A percentile compares a stretch with the other conserved stretches of the same genome.
Evolutionary conservation across 2,113 vertebrate genomes (phyloP).

Genomic region (Ptychochromis oligacanthus): DNA sequence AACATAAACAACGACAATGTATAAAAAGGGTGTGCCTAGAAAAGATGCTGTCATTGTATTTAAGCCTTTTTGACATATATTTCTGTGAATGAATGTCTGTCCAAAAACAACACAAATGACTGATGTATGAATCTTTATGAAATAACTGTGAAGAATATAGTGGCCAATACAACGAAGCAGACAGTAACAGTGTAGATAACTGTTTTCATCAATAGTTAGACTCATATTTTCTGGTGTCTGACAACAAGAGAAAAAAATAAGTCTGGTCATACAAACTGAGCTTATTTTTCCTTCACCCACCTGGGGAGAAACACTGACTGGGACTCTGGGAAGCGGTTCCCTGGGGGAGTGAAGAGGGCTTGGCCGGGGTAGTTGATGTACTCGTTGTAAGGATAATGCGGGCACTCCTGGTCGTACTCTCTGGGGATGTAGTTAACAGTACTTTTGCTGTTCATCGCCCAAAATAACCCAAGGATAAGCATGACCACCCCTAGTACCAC

Average conservation of each 20-base stretch:
- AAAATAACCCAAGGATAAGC: conserved; percentile 83
- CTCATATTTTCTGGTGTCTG: conserved; percentile 1
- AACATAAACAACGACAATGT: not conserved
- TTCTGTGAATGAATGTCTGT: not conserved
- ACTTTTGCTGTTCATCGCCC: conserved; percentile 82
- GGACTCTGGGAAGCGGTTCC: conserved; percentile 78
- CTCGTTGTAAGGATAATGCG: conserved; percentile 73
- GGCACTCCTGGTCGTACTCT: conserved; percentile 71
- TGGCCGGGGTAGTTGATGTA: conserved; percentile 78
- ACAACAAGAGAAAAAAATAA: not conserved
- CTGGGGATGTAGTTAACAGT: conserved; percentile 66
- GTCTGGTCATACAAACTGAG: not conserved
- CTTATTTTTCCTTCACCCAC: conserved; percentile 59
- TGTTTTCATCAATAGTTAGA: not conserved
- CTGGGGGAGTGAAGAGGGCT: conserved; percentile 76
- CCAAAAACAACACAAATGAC: not conserved
- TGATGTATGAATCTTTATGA: not conserved
- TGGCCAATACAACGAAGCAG: not conserved
- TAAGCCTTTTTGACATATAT: not conserved
- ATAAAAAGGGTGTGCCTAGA: not conserved
- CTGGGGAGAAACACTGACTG: conserved; percentile 80
- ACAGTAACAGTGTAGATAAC: not conserved
- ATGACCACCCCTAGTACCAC: conserved; percentile 83
- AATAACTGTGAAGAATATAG: not conserved
- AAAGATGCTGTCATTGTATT: not conserved